Conservation (phyloP, 2,888 invertebrate species). For the Masnerella sp. region DNA sequence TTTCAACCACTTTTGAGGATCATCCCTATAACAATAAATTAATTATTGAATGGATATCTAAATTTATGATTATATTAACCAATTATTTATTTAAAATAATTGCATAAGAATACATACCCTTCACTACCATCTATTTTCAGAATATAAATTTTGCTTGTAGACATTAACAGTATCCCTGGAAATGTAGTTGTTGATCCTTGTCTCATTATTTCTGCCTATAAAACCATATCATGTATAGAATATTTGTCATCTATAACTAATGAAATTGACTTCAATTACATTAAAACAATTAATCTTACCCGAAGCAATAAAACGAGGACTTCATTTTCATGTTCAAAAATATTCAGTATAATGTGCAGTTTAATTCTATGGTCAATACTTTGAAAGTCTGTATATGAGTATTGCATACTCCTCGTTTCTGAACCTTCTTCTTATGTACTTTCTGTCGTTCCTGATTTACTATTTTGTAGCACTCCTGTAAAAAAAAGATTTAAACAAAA, state of each 20-base stretch:
- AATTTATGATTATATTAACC: too few relatives aligned
- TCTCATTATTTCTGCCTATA: constrained; percentile 76
- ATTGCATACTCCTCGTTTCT: constrained; percentile 76
- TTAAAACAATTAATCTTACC: too few relatives aligned
- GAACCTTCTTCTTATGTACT: constrained; percentile 71
- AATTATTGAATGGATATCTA: too few relatives aligned
- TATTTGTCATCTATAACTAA: too few relatives aligned
- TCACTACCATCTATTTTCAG: constrained; percentile 78
- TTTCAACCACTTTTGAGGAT: constrained; percentile 80
- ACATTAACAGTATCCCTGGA: constrained; percentile 79
- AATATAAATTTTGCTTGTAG: constrained; percentile 79
- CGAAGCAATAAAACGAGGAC: constrained; percentile 79
- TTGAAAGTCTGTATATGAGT: constrained; percentile 79
- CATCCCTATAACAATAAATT: constrained; percentile 73
- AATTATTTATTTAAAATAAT: too few relatives aligned
- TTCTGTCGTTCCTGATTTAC: constrained; percentile 75
- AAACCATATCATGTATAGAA: too few relatives aligned
- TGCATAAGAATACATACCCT: constrained; percentile 70
- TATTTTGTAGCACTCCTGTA: constrained; percentile 79
- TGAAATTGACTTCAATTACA: constrained; percentile 66
- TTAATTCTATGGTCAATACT: constrained; percentile 81
- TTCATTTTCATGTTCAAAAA: constrained; percentile 80
- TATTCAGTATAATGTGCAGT: constrained; percentile 79
- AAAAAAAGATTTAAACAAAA: not conserved
- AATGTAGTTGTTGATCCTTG: constrained; percentile 72